phyloP scores from a whole-genome alignment of 2,797 vertebrate genomes.

The Neoniphon sammara region DNA sequence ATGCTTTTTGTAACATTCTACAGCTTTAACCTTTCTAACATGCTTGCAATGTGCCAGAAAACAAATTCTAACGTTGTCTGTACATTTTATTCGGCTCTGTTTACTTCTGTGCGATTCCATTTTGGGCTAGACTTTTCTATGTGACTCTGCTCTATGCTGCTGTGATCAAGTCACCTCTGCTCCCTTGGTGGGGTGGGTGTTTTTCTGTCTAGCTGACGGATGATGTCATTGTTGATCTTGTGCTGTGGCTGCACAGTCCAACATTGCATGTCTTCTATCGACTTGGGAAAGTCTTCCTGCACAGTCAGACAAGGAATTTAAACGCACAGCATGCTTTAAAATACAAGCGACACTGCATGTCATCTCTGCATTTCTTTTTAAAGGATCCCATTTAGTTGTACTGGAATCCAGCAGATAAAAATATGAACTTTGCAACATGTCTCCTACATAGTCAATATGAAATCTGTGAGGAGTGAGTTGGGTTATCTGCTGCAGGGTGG shows the following conservation, averaged over 20 bases:
- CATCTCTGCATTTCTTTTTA: neutral
- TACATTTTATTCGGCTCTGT: conserved; percentile 2
- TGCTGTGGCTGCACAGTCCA: conserved; percentile 17
- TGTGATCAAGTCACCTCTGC: conserved; percentile 30
- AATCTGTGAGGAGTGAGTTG: neutral
- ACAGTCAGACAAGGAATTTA: conserved; percentile 23
- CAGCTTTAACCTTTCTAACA: neutral
- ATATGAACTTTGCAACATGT: too few relatives aligned
- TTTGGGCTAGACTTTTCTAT: neutral
- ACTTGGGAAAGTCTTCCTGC: conserved; percentile 9
- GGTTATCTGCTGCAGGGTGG: neutral
- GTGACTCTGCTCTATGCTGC: conserved; percentile 4
- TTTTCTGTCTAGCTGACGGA: conserved; percentile 64
- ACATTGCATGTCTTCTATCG: conserved; percentile 20
- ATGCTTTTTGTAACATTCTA: neutral
- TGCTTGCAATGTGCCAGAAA: neutral
- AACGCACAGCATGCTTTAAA: neutral
- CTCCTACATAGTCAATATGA: neutral
- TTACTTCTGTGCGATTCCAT: neutral
- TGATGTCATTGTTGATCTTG: conserved; percentile 52
- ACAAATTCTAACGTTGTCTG: neutral
- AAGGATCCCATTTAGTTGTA: neutral
- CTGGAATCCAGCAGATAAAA: neutral
- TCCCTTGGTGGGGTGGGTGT: conserved; percentile 40
- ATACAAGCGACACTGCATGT: neutral